Conservation (phyloP, 2,888 invertebrate genomes). For the Drosophila histrio region DNA sequence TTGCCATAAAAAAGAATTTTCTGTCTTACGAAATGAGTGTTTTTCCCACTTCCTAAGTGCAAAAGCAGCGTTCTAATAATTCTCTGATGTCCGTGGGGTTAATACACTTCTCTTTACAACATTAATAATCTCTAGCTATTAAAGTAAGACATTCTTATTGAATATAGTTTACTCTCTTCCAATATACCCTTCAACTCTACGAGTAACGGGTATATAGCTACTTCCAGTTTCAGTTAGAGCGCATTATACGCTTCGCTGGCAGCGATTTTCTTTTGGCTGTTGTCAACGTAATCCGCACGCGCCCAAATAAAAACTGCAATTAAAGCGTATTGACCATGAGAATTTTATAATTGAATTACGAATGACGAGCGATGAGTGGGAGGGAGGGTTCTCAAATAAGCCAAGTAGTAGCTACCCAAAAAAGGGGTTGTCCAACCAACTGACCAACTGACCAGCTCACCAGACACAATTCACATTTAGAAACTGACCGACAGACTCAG, state of each 20-base stretch:
- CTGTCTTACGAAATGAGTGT: too few relatives aligned
- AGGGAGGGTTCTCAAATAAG: slow-evolving; percentile 1
- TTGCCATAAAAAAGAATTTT: too few relatives aligned
- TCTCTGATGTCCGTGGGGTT: too few relatives aligned
- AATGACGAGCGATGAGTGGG: neutral
- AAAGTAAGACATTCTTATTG: too few relatives aligned
- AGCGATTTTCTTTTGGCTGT: neutral
- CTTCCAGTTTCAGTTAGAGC: slow-evolving; percentile 16
- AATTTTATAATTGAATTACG: slow-evolving; percentile 78
- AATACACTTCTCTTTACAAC: too few relatives aligned
- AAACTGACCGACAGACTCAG: too few relatives aligned
- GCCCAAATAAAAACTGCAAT: slow-evolving; percentile 71
- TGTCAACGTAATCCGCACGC: slow-evolving; percentile 47
- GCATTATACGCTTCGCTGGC: slow-evolving; percentile 29
- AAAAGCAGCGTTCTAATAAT: too few relatives aligned
- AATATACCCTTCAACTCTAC: too few relatives aligned
- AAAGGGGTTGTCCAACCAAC: slow-evolving; percentile 36
- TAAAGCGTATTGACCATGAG: slow-evolving; percentile 79
- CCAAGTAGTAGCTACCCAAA: slow-evolving; percentile 14
- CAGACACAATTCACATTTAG: slow-evolving; percentile 34
- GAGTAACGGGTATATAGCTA: too few relatives aligned
- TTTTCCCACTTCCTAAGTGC: too few relatives aligned
- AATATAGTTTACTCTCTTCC: too few relatives aligned
- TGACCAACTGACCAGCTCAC: slow-evolving; percentile 22
- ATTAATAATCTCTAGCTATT: too few relatives aligned